Evolutionary conservation across 2,888 invertebrate species (phyloP), one percentile per base, ranked within the genome.

Genomic region (Diplazon laetatorius): DNA sequence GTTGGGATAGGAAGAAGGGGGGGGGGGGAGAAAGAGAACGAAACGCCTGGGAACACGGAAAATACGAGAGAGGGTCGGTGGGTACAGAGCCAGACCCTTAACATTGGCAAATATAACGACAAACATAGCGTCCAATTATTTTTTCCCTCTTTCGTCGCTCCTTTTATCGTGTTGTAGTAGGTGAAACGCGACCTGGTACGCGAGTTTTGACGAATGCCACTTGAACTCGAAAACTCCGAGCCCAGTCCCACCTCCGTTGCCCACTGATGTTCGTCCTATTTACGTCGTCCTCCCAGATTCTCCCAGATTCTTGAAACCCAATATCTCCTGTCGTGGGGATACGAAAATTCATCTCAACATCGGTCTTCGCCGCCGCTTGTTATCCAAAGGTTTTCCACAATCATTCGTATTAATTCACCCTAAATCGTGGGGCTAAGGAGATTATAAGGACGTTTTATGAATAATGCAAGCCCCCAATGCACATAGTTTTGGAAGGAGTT

Each of bases 371-470:
- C 18, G 25, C 65, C 60, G 62, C 66, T 55, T 57, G 66, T 48
- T 46, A 68, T 59, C 46, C 46, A 65, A 35, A 30, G 16, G 35
- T 57, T 62, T 42, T 35, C 37, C 57, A 59, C 74, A 57, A 66
- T 60, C 52, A 72, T 48, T 39, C 70, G 84, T 83, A 86, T 88
- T 87, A 87, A 88, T 86, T 88, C 87, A n/a, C 85, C 80, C 82
- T 77, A 12, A 57, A 62, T 18, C 39, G 39, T 44, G 76, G 81
- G 82, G n/a, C n/a, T 87, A 87, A 89, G 87, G 85, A 89, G 89
- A 88, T 89, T 89, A 87, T 87, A 85, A 88, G 88, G n/a, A n/a
- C 86, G 87, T 86, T 88, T 86, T 87, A 88, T 88, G 88, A 88
- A 89, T 89, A 89, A 89, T 88, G 87, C 87, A 88, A 86, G 85